Conservation (phyloP, 2,888 invertebrate genomes). For the Unio pictorum region DNA sequence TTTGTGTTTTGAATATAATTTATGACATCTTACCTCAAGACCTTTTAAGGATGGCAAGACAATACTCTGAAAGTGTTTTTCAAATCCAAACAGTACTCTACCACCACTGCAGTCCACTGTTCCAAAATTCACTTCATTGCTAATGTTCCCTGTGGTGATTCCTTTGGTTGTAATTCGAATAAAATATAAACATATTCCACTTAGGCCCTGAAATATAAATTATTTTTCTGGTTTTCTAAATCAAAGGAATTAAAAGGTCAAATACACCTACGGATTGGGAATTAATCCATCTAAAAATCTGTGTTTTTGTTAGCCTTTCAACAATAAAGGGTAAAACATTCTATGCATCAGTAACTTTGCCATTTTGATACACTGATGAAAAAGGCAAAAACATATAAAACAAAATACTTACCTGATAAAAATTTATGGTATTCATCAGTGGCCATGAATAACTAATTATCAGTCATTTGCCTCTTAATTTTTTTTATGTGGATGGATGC, state of each 20-base stretch:
- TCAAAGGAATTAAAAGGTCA: not conserved
- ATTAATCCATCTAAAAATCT: no score
- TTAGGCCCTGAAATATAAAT: conserved; percentile 48
- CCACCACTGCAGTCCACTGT: conserved; percentile 76
- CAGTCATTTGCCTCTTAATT: no score
- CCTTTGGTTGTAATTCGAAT: conserved; percentile 65
- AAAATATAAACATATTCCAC: conserved; percentile 69
- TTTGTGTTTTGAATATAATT: no score
- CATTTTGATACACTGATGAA: no score
- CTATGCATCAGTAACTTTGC: no score
- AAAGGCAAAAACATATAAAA: no score
- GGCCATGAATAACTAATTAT: no score
- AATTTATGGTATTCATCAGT: no score
- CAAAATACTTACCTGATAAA: no score
- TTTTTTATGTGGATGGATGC: no score
- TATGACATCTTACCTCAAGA: conserved; percentile 61
- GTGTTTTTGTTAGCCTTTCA: no score
- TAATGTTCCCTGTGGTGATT: conserved; percentile 64
- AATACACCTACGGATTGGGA: not conserved
- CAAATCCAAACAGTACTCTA: conserved; percentile 85
- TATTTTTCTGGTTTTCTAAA: not conserved
- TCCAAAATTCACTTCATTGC: conserved; percentile 70
- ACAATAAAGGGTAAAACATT: no score
- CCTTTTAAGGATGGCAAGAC: conserved; percentile 84
- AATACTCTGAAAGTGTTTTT: conserved; percentile 88